Evolutionary conservation across 2,113 vertebrate species (phyloP).

Genomic region (Narcine bancroftii): DNA sequence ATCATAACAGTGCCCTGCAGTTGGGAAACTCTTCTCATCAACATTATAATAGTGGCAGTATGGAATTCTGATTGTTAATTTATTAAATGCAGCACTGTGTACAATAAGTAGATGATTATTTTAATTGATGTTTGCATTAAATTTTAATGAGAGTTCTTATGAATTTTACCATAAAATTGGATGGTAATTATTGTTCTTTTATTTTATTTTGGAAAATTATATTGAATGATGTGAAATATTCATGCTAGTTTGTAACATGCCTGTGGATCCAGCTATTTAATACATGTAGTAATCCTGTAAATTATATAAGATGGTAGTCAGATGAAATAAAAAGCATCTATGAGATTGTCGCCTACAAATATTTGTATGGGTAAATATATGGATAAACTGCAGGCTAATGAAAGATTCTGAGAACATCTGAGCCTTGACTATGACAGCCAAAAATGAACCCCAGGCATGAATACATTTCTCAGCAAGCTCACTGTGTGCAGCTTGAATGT

Average conservation of each 20-base stretch:
- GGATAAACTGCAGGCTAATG: background rate
- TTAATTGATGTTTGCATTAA: background rate
- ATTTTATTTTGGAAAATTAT: background rate
- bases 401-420: background rate
- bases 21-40: background rate
- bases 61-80: background rate
- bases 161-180: background rate
- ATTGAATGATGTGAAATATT: background rate
- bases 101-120: background rate
- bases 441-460: background rate
- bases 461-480: background rate
- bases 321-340: background rate
- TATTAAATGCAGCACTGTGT: background rate
- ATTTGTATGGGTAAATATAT: background rate
- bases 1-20: background rate
- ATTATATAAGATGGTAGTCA: background rate
- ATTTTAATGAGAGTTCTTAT: conserved; percentile 4
- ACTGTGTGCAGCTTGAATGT: background rate
- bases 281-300: background rate
- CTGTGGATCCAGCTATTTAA: background rate
- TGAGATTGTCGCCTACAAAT: background rate
- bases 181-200: background rate
- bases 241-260: background rate
- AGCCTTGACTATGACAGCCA: background rate
- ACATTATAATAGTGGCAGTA: background rate